Base-by-base conservation (phyloP, 2,797 vertebrate genomes). In the Kryptolebias ocellatus region DNA sequence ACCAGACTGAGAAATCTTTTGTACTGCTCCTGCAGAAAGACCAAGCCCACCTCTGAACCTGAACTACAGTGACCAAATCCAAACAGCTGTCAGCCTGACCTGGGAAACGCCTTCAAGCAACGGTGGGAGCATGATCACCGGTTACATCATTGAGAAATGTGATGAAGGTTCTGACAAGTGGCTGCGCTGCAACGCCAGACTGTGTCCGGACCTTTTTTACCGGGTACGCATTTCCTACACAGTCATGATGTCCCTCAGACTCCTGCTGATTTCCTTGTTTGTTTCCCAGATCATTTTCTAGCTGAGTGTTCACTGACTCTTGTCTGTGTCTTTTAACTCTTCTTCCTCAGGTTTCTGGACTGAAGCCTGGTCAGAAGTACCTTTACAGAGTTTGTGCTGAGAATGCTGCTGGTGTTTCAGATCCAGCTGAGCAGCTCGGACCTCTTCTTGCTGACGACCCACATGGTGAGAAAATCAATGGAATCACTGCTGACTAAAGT, bases 41-140 rank as follows among this genome's bases (percentile, higher is more conserved):
- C 98, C 98, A 58, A 97, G 96, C 74, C 97, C 96, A 74, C 98
- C 98, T 29, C 90, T 96, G 83, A 98, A 98, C 83, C 93, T 97
- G 45, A 94, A 91, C 80, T 94, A 93, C 83, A 94, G 92, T 14
- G 93, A 98, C 64, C 96, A 96, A 90, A 97, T 94, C 55, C 95
- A 94, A 80, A 91, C 95, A 2, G 95, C 94, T 0, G 94, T 99
- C 80, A 95, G 96, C 4, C 93, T 99, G 77, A 94, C 92, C 3
- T 99, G 98, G 98, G 98, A 99, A 64, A 97, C 95, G 1, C 97
- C 98, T 10, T n/a, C 93, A 0, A 94, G 87, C 65, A 96, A 98
- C 5, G 98, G 98, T 17, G 97, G 98, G 82, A 96, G 97, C 86
- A 96, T 95, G 79, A 90, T 99, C 89, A 90, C 97, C 11, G 98